These are phyloP conservation scores for Odontomyia ornata DNA, from an alignment of 2,888 invertebrate species.

Conservation along the genomic window DNA sequence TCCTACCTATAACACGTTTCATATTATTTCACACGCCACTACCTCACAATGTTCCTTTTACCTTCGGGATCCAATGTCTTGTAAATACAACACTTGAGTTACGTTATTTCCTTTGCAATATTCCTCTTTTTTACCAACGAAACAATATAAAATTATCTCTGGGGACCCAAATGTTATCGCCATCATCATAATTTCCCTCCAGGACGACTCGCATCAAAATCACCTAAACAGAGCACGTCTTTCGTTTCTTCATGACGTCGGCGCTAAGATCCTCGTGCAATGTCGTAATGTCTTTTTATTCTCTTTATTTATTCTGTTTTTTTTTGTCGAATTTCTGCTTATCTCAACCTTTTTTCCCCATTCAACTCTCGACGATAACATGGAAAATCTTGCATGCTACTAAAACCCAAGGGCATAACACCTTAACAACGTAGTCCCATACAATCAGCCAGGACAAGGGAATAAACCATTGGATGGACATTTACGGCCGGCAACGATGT, in stretches of 20 bases:
- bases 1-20: too few relatives aligned
- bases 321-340: background rate
- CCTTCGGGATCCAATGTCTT: too few relatives aligned
- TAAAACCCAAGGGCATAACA: background rate
- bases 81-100: too few relatives aligned
- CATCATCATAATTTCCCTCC: background rate
- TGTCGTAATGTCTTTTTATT: background rate
- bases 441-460: too few relatives aligned
- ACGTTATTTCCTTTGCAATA: too few relatives aligned
- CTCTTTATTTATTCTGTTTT: background rate
- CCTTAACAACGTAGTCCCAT: background rate
- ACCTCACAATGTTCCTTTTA: too few relatives aligned
- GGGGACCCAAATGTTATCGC: background rate
- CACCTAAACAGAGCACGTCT: slow-evolving; percentile 1
- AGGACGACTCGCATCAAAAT: background rate
- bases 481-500: background rate
- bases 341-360: background rate
- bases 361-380: background rate
- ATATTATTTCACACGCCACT: too few relatives aligned
- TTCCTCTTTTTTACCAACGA: too few relatives aligned
- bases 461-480: too few relatives aligned
- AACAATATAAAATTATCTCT: too few relatives aligned
- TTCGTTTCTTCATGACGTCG: background rate
- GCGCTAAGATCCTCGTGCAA: background rate
- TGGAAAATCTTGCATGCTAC: background rate